Evolutionary conservation across 2,888 invertebrate genomes (phyloP).

Genomic region (Antitype chi): DNA sequence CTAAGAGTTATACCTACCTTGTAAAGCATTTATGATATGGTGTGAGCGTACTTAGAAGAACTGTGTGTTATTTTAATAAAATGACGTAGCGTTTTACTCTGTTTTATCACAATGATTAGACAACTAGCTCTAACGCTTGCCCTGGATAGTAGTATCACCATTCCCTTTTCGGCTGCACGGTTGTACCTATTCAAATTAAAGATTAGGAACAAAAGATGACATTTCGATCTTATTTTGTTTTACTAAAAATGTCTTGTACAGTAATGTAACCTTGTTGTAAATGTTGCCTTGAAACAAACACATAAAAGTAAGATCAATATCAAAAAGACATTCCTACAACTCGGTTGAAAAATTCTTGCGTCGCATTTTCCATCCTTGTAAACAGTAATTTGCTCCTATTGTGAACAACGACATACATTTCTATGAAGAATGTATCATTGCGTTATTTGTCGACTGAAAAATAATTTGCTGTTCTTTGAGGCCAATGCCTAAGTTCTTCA

Average conservation of each 20-base stretch:
- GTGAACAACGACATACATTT: conserved; percentile 40
- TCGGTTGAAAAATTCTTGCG: conserved; percentile 24
- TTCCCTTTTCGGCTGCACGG: neutral
- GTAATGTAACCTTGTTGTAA: neutral
- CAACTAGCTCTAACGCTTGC: neutral
- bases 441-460: neutral
- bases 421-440: conserved; percentile 17
- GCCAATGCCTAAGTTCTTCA: neutral
- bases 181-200: neutral
- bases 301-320: conserved; percentile 1
- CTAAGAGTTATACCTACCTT: neutral
- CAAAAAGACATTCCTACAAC: conserved; percentile 9
- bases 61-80: neutral
- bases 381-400: conserved; percentile 55
- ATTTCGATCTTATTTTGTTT: neutral
- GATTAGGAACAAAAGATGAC: neutral
- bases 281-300: neutral
- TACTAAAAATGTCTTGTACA: neutral
- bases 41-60: neutral
- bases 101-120: neutral
- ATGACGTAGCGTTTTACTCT: neutral
- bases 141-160: neutral
- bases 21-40: neutral
- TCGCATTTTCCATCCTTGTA: conserved; percentile 29
- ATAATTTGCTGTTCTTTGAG: neutral